Percentiles rank a stretch among this genome's conserved stretches.
phyloP scores from a whole-genome alignment of 2,797 vertebrate species.

The Neosilurus hyrtlii region DNA sequence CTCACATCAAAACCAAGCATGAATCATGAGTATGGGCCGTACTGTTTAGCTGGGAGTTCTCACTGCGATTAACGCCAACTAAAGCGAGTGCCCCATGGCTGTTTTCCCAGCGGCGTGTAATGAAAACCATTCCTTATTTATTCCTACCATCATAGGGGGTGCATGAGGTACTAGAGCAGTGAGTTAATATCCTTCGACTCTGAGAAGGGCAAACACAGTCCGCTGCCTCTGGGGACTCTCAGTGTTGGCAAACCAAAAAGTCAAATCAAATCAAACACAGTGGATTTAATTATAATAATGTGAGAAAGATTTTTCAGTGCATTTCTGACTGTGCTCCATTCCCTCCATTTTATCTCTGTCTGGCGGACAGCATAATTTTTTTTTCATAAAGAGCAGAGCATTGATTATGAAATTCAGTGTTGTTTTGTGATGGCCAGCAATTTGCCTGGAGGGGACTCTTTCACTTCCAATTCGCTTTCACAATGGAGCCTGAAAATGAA shows the following conservation, averaged over 20 bases:
- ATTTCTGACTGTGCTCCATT: slow-evolving; percentile 30
- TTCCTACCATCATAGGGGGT: slow-evolving; percentile 63
- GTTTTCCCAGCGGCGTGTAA: slow-evolving; percentile 65
- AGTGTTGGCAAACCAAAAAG: slow-evolving; percentile 60
- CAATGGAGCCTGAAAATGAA: slow-evolving; percentile 45
- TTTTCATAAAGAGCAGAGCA: slow-evolving; percentile 58
- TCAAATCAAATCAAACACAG: slow-evolving; percentile 67
- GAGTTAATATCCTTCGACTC: slow-evolving; percentile 61
- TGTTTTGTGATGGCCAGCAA: slow-evolving; percentile 70
- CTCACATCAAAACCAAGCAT: slow-evolving; percentile 21
- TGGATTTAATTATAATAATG: slow-evolving; percentile 71
- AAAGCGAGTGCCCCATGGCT: slow-evolving; percentile 64
- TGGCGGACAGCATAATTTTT: slow-evolving; percentile 54
- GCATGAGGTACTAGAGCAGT: slow-evolving; percentile 39
- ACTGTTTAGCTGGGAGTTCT: slow-evolving; percentile 68
- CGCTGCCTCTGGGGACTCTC: slow-evolving; percentile 54
- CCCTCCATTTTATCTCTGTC: slow-evolving; percentile 43
- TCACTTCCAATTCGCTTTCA: slow-evolving; percentile 35
- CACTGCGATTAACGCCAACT: slow-evolving; percentile 68
- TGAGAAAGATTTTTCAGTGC: slow-evolving; percentile 31
- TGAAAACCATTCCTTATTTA: slow-evolving; percentile 76
- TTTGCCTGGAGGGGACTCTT: slow-evolving; percentile 61
- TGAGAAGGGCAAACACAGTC: slow-evolving; percentile 50
- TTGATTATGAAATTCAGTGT: slow-evolving; percentile 70
- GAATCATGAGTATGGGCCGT: slow-evolving; percentile 35